Conservation (phyloP, 2,888 invertebrate species). For the Keiferia lycopersicella region DNA sequence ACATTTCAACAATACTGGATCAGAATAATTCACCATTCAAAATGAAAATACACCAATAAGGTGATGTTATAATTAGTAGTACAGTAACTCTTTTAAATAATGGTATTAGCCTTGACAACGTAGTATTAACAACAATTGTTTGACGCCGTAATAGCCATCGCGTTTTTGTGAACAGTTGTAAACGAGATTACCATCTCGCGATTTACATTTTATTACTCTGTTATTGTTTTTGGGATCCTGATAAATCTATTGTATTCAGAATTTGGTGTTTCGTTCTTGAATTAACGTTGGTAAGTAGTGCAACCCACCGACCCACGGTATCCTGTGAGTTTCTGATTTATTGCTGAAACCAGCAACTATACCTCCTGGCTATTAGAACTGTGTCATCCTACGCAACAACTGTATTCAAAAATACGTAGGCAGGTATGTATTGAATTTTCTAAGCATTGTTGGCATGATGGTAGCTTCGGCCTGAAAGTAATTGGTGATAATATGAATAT, state of each 20-base stretch:
- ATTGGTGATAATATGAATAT: too few species aligned
- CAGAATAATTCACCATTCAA: neutral
- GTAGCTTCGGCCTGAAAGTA: too few species aligned
- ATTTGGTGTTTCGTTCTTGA: constrained; percentile 50
- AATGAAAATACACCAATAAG: neutral
- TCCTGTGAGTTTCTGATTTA: constrained; percentile 32
- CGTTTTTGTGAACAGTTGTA: constrained; percentile 46
- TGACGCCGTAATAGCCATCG: constrained; percentile 53
- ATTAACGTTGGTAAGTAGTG: constrained; percentile 45
- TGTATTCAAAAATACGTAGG: neutral
- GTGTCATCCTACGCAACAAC: constrained; percentile 17
- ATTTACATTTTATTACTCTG: constrained; percentile 53
- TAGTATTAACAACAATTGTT: constrained; percentile 57
- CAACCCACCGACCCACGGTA: constrained; percentile 28
- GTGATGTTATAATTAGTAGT: neutral
- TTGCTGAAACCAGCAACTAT: constrained; percentile 28
- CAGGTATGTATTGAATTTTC: too few species aligned
- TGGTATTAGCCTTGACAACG: constrained; percentile 44
- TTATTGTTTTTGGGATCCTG: constrained; percentile 43
- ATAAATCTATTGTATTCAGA: constrained; percentile 44
- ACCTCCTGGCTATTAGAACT: constrained; percentile 19
- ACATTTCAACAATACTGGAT: too few species aligned
- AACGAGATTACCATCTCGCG: constrained; percentile 54
- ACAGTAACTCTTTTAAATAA: constrained; percentile 19
- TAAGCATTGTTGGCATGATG: too few species aligned